Conservation (phyloP, 2,888 invertebrate species). For the Sepioteuthis lessoniana region DNA sequence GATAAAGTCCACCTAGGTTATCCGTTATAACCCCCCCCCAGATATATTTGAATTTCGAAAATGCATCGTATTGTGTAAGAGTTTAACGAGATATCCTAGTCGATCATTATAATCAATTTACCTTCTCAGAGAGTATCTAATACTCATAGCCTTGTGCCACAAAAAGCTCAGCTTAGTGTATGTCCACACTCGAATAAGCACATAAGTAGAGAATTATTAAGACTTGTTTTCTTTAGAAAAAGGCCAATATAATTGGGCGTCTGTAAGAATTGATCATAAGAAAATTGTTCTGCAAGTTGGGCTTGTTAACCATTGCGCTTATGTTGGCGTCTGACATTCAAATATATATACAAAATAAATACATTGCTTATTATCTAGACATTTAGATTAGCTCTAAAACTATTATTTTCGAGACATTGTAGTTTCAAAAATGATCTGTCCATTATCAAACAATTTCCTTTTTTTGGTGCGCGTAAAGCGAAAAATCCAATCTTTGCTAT, state of each 20-base stretch:
- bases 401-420: neutral
- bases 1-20: no score
- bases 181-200: no score
- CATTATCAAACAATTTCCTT: constrained; percentile 23
- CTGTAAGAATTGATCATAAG: neutral
- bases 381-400: neutral
- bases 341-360: neutral
- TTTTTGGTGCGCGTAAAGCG: neutral
- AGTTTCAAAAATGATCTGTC: neutral
- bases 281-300: neutral
- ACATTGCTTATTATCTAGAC: neutral
- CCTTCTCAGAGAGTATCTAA: no score
- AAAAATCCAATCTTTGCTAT: constrained; percentile 2
- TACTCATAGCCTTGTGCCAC: no score
- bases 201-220: no score
- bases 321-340: neutral
- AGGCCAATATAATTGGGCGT: neutral
- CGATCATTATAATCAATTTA: no score
- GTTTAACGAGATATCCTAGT: no score
- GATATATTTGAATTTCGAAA: no score
- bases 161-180: no score
- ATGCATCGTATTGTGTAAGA: no score
- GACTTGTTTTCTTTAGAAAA: no score
- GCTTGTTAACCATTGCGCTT: neutral
- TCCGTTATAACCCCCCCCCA: no score